phyloP scores from a whole-genome alignment of 2,113 vertebrate genomes.

The Melanerpes aurifrons region DNA sequence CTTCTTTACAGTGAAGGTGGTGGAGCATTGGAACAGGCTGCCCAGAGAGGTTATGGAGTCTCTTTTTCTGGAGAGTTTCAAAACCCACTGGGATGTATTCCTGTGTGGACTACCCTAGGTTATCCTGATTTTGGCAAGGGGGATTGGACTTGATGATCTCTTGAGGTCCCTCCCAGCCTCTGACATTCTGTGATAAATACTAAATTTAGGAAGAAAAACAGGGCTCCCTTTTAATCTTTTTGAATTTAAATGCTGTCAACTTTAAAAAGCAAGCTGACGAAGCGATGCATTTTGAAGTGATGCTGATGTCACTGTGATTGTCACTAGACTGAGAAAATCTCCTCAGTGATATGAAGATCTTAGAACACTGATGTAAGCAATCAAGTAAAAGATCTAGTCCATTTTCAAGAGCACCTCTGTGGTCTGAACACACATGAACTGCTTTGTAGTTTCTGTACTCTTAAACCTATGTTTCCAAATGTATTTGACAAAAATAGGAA shows the following conservation, averaged over 20 bases:
- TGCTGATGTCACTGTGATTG: background rate
- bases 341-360: background rate
- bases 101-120: no score
- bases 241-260: background rate
- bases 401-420: background rate
- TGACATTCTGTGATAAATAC: no score
- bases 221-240: background rate
- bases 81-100: no score
- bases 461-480: background rate
- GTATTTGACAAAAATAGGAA: background rate
- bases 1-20: no score
- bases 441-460: background rate
- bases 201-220: background rate
- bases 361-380: background rate
- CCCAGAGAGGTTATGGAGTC: no score
- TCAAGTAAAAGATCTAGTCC: background rate
- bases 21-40: no score
- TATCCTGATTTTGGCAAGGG: no score
- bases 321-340: background rate
- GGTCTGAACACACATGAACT: background rate
- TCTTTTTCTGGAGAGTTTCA: no score
- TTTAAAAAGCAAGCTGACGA: background rate
- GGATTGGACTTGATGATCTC: no score
- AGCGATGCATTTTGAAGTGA: background rate
- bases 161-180: no score